Evolutionary conservation across 2,113 vertebrate species (phyloP).

Genomic region (Petrocephalus microphthalmus): DNA sequence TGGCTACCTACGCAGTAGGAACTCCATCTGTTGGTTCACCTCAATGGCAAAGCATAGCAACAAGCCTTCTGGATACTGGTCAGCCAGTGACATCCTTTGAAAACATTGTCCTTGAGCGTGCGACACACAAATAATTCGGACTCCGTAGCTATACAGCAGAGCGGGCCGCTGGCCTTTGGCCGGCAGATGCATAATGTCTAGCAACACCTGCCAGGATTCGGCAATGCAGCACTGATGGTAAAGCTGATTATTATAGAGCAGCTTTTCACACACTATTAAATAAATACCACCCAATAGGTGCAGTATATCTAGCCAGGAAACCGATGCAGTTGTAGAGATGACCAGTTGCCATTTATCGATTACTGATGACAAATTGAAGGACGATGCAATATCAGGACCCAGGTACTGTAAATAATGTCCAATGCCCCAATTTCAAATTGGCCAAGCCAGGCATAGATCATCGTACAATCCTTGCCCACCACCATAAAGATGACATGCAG

Average conservation of each 20-base stretch:
- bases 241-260: neutral
- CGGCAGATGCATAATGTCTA: neutral
- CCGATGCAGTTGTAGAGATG: neutral
- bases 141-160: neutral
- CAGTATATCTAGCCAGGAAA: neutral
- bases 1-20: neutral
- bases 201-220: neutral
- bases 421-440: neutral
- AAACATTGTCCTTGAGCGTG: neutral
- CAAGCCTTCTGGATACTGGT: neutral
- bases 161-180: neutral
- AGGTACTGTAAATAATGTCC: neutral
- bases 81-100: neutral
- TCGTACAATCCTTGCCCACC: neutral
- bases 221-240: neutral
- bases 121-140: neutral
- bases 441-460: neutral
- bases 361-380: neutral
- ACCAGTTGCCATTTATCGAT: neutral
- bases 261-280: neutral
- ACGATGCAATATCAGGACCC: neutral
- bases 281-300: neutral
- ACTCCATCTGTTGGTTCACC: neutral
- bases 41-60: neutral
- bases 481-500: neutral